These are phyloP conservation scores for Tachysurus fulvidraco DNA, from an alignment of 2,113 vertebrate genomes.

Conservation along the genomic window DNA sequence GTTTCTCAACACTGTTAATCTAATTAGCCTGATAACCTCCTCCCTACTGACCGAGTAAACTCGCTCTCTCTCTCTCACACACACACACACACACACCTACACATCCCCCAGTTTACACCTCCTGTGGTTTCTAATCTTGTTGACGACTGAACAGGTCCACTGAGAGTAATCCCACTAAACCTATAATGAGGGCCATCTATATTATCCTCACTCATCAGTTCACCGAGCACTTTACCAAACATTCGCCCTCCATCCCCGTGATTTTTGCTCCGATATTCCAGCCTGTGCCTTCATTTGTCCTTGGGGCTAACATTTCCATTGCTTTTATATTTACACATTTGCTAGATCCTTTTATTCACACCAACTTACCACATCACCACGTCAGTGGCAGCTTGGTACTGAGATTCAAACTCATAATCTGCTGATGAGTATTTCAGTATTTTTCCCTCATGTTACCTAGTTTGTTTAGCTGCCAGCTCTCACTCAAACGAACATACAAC, in stretches of 20 bases:
- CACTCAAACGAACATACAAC: background rate
- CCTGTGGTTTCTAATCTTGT: conserved; percentile 20
- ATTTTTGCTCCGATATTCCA: background rate
- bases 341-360: background rate
- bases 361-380: background rate
- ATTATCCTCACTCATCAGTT: background rate
- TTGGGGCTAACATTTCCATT: background rate
- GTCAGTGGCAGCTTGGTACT: background rate
- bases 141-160: conserved; percentile 22
- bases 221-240: background rate
- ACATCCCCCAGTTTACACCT: conserved; percentile 14
- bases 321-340: background rate
- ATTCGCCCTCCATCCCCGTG: background rate
- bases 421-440: background rate
- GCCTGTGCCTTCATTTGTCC: background rate
- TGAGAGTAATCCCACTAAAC: background rate
- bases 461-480: background rate
- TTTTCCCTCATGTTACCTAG: background rate
- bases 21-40: conserved; percentile 47
- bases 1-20: conserved; percentile 34
- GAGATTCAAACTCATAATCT: background rate
- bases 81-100: conserved; percentile 15
- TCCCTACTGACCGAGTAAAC: conserved; percentile 37
- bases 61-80: background rate
- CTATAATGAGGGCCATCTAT: conserved; percentile 20